Percentiles rank a stretch among this genome's conserved stretches.
These are phyloP conservation scores for Venturia canescens DNA, from an alignment of 1,140 invertebrate genomes.

Conservation along the genomic window DNA sequence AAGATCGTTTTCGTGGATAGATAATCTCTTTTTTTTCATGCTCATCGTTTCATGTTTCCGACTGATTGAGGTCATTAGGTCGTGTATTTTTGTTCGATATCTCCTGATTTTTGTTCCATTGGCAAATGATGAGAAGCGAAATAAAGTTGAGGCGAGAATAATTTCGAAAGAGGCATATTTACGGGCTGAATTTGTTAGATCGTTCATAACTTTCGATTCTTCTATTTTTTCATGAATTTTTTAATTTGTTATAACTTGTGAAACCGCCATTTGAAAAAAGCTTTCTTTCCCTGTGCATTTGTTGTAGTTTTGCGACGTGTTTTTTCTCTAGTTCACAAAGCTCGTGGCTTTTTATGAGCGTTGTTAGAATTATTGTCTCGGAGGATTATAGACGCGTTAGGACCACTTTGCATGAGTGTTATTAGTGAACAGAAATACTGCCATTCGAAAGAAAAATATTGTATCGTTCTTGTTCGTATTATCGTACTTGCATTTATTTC, in stretches of 20 bases:
- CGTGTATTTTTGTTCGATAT: too few species aligned
- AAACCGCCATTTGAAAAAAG: too few species aligned
- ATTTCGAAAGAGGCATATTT: too few species aligned
- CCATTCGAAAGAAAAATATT: conserved; percentile 2
- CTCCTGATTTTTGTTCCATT: too few species aligned
- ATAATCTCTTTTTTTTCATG: conserved; percentile 18
- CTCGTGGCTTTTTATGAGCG: conserved; percentile 7
- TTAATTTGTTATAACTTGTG: too few species aligned
- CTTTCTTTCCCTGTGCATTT: conserved; percentile 2
- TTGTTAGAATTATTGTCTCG: not conserved
- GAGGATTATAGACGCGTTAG: not conserved
- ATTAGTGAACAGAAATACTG: conserved; percentile 15
- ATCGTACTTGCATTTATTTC: conserved; percentile 5
- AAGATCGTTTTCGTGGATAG: not conserved
- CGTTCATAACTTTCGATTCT: not conserved
- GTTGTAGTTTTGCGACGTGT: conserved; percentile 27
- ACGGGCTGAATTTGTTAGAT: too few species aligned
- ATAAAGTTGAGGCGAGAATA: too few species aligned
- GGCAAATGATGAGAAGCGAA: too few species aligned
- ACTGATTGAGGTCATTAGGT: not conserved
- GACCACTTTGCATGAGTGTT: conserved; percentile 19
- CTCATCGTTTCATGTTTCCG: not conserved
- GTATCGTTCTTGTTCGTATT: conserved; percentile 8
- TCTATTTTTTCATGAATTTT: not conserved
- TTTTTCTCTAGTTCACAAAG: not conserved